Conservation (phyloP, 2,113 vertebrate species). For the Channa argus region DNA sequence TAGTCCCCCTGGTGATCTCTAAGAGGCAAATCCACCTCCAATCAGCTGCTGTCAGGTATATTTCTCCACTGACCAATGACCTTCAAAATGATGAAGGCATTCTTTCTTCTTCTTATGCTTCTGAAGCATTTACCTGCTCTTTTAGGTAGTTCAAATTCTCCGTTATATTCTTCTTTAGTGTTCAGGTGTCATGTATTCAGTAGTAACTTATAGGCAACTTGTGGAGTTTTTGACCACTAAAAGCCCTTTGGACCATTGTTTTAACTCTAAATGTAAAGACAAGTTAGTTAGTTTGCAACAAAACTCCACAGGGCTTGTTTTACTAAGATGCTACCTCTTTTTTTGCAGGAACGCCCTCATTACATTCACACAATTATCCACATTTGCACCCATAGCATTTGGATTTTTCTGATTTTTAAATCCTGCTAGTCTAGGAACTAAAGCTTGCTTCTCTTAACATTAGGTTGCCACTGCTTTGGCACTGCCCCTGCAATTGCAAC, state of each 20-base stretch:
- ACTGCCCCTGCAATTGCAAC: too few species aligned
- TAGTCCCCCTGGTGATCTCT: conserved; percentile 56
- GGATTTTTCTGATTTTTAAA: too few species aligned
- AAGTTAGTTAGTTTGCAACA: too few species aligned
- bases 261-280: neutral
- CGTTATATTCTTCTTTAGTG: conserved; percentile 35
- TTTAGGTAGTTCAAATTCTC: conserved; percentile 53
- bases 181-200: neutral
- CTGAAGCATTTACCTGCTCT: conserved; percentile 57
- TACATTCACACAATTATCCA: too few species aligned
- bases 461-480: too few species aligned
- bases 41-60: conserved; percentile 48
- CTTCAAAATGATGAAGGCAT: conserved; percentile 65
- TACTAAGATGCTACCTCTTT: too few species aligned
- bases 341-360: too few species aligned
- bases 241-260: neutral
- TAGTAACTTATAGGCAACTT: conserved; percentile 7
- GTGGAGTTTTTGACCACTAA: conserved; percentile 1
- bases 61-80: conserved; percentile 67
- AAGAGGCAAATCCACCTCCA: conserved; percentile 64
- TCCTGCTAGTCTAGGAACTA: too few species aligned
- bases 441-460: too few species aligned
- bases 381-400: too few species aligned
- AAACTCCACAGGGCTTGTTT: neutral
- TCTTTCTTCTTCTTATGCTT: conserved; percentile 31